Base-by-base conservation (phyloP, 2,113 vertebrate species). In the Podocnemis expansa region DNA sequence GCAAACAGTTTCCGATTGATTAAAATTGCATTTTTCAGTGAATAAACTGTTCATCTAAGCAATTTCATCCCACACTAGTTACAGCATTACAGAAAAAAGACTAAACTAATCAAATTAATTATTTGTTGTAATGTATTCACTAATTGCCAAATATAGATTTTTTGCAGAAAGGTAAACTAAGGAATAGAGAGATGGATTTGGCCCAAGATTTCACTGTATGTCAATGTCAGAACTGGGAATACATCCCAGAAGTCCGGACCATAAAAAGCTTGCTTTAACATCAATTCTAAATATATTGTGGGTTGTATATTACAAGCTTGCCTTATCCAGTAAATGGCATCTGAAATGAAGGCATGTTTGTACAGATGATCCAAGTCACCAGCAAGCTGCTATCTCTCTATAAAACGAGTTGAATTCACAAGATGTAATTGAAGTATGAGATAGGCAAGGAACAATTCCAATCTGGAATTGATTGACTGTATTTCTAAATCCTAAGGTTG, bases 301-400 rank as follows among this genome's bases (percentile, higher is more conserved):
- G 5, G 38, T 80, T 76, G 11, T n/a, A 9, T 14, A 9, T 3
- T 19, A 78, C 21, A 0, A 17, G 2, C 1, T 52, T 31, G 17
- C 8, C 7, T 6, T 16, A 4, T 45, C n/a, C 75, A 52, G 45
- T 24, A 51, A 4, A 76, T 1, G 60, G 3, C 27, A 38, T 41
- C 0, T 0, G 63, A 25, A 78, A 76, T 76, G 25, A 76, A 45
- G 14, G 73, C 25, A 88, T 54, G 54, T 90, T 63, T 51, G 34
- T 54, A 84, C 29, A 81, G 85, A n/a, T 2, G 24, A 8, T 82
- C 3, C 1, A 1, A 8, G 41, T 67, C 45, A 41, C 38, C 13
- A 34, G 7, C 63, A 21, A 2, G 52, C 5, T 38, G 41, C 38
- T 21, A 70, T 78, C 2, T 25, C 19, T 9, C 0, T 78, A 4